Percentiles rank a stretch among this genome's conserved stretches.
phyloP scores from a whole-genome alignment of 2,113 vertebrate genomes.

The Propithecus coquereli region DNA sequence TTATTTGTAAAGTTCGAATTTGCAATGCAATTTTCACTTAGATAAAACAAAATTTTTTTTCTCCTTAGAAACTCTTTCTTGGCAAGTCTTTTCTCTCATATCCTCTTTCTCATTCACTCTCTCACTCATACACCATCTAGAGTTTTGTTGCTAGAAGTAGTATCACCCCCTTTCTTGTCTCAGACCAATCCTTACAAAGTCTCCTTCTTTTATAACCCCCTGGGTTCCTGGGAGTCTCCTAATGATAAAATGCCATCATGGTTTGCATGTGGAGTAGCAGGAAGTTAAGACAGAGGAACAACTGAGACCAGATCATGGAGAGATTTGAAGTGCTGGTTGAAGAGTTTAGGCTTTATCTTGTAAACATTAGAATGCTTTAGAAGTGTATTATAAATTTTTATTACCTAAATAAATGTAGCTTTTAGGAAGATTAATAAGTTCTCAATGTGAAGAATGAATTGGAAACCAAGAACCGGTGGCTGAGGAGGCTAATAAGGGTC shows the following conservation, averaged over 20 bases:
- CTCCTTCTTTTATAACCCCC: neutral
- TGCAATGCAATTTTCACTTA: constrained; percentile 17
- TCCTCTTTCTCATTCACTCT: neutral
- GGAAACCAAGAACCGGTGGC: neutral
- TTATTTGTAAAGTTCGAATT: constrained; percentile 14
- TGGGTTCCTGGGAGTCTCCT: neutral
- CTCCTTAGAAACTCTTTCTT: neutral
- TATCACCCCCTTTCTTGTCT: neutral
- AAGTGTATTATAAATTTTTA: neutral
- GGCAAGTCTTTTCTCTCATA: neutral
- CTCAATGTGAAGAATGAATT: neutral
- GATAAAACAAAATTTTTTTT: constrained; percentile 10
- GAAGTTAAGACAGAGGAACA: neutral
- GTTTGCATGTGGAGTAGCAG: neutral
- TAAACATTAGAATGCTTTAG: neutral
- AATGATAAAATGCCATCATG: neutral
- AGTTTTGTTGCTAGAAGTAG: neutral
- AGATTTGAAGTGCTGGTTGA: neutral
- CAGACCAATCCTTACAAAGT: neutral
- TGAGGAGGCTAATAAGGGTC: neutral
- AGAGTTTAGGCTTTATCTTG: neutral
- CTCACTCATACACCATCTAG: neutral
- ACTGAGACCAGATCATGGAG: neutral
- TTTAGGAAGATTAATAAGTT: neutral
- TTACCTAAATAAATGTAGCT: neutral